Evolutionary conservation across 2,797 vertebrate species (phyloP).

Genomic region (Schizopygopsis pylzovi): DNA sequence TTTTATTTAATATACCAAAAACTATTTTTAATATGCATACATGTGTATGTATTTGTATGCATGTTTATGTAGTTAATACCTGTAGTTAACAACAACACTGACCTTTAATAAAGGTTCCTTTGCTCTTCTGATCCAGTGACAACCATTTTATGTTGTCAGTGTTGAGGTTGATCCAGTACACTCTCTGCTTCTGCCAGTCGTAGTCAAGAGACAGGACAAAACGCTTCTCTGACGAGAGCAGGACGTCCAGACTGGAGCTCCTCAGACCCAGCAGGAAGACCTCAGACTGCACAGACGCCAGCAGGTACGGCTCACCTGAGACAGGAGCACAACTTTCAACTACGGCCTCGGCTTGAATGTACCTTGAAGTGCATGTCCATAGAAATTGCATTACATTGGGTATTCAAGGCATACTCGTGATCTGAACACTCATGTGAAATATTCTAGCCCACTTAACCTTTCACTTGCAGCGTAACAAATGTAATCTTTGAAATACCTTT

Average conservation of each 20-base stretch:
- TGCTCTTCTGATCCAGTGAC: conserved; percentile 77
- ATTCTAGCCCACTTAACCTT: neutral
- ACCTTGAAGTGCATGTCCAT: neutral
- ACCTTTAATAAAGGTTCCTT: conserved; percentile 87
- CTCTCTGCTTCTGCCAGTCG: conserved; percentile 81
- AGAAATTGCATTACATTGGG: neutral
- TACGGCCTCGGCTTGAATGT: neutral
- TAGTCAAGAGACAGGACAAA: conserved; percentile 87
- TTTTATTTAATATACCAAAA: too few species aligned
- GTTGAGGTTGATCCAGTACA: conserved; percentile 88
- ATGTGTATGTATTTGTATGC: too few species aligned
- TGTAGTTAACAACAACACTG: neutral
- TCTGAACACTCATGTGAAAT: neutral
- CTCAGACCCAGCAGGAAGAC: conserved; percentile 82
- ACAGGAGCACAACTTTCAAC: neutral
- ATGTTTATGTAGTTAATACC: too few species aligned
- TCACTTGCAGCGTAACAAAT: neutral
- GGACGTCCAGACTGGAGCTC: conserved; percentile 76
- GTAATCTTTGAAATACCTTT: neutral
- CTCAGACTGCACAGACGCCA: conserved; percentile 83
- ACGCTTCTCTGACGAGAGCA: conserved; percentile 77
- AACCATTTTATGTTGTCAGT: conserved; percentile 87
- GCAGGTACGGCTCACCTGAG: conserved; percentile 81
- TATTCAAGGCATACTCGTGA: neutral
- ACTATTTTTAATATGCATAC: neutral